Percentiles rank a stretch among this genome's conserved stretches.
Evolutionary conservation across 2,888 invertebrate genomes (phyloP).

Genomic region (Crocallis elinguaria): DNA sequence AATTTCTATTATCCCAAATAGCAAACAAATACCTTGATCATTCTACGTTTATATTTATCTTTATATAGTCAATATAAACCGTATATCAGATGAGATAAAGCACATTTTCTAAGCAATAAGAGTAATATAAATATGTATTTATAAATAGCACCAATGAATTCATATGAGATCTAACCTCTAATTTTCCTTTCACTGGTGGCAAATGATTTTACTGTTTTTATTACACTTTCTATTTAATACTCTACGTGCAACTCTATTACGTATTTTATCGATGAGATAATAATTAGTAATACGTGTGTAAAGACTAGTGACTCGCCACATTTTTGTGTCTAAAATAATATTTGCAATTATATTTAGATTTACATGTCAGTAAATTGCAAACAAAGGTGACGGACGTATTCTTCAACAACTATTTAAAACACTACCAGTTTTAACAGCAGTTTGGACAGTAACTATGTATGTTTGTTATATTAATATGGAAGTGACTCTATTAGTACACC

Average conservation of each 20-base stretch:
- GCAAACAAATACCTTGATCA: too few species aligned
- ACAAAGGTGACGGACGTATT: too few species aligned
- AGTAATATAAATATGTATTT: conserved; percentile 36
- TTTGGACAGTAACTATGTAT: too few species aligned
- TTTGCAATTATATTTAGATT: too few species aligned
- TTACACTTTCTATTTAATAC: conserved; percentile 77
- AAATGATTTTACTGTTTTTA: conserved; percentile 69
- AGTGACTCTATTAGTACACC: too few species aligned
- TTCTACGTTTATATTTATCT: too few species aligned
- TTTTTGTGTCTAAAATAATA: too few species aligned
- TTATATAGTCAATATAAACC: neutral
- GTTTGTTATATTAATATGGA: too few species aligned
- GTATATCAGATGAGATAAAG: neutral
- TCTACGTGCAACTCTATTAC: conserved; percentile 60
- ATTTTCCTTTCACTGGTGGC: conserved; percentile 74
- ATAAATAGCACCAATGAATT: conserved; percentile 55
- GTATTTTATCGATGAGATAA: conserved; percentile 41
- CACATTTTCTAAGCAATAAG: conserved; percentile 3
- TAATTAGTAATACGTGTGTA: too few species aligned
- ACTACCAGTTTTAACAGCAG: too few species aligned
- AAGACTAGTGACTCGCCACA: neutral
- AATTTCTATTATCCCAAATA: conserved; percentile 27
- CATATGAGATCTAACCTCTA: conserved; percentile 58
- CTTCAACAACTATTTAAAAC: too few species aligned
- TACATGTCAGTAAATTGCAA: too few species aligned